phyloP scores from a whole-genome alignment of 2,888 invertebrate species.

The Morpho achilles region DNA sequence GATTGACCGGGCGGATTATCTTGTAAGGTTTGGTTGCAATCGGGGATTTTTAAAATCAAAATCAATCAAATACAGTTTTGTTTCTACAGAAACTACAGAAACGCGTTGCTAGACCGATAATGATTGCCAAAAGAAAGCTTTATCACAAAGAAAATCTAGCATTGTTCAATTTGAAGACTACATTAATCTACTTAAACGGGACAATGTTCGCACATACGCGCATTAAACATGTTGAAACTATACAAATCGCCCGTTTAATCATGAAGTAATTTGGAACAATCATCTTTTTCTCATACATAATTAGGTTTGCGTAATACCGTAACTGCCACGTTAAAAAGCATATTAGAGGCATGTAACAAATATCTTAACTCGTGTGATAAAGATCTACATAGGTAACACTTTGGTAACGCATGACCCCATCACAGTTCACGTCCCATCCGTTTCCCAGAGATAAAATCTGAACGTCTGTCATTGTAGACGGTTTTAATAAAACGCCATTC shows the following conservation, averaged over 20 bases:
- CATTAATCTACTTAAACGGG: too few relatives aligned
- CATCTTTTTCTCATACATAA: slow-evolving; percentile 8
- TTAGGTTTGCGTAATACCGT: slow-evolving; percentile 1
- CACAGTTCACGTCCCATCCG: slow-evolving; percentile 37
- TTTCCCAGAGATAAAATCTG: slow-evolving; percentile 48
- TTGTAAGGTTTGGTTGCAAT: too few relatives aligned
- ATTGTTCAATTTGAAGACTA: too few relatives aligned
- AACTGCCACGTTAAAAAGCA: slow-evolving; percentile 5
- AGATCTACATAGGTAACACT: slow-evolving; percentile 23
- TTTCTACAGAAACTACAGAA: too few relatives aligned
- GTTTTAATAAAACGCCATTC: slow-evolving; percentile 40
- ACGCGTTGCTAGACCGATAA: too few relatives aligned
- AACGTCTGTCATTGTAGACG: slow-evolving; percentile 44
- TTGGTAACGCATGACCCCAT: slow-evolving; percentile 26
- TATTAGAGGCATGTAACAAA: slow-evolving; percentile 4
- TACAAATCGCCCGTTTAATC: slow-evolving; percentile 8
- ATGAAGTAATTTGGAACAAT: slow-evolving; percentile 9
- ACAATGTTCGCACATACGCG: too few relatives aligned
- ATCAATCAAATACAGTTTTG: too few relatives aligned
- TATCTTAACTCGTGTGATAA: slow-evolving; percentile 15
- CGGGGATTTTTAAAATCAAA: too few relatives aligned
- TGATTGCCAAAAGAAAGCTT: too few relatives aligned
- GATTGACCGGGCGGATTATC: too few relatives aligned
- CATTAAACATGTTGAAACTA: background rate
- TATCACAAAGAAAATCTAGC: too few relatives aligned